Base-by-base conservation (phyloP, 1,140 invertebrate genomes). In the Stegodyphus dumicola region DNA sequence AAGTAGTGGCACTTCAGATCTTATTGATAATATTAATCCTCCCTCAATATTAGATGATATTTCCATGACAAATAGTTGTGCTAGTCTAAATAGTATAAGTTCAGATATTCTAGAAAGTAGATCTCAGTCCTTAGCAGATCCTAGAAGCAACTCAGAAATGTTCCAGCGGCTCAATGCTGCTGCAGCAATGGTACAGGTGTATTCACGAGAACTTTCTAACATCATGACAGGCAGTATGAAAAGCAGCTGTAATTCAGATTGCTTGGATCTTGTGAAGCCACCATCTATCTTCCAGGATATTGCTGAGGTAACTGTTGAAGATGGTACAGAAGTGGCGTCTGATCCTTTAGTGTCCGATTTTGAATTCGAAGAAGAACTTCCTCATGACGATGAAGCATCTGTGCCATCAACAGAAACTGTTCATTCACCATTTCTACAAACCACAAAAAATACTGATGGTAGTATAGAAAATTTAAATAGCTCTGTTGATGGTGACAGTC, bases 71-170 rank as follows among this genome's bases (percentile, higher is more conserved):
- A 90, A 88, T 88, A 91, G 76, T 87, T 88, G 52, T 89, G 81
- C 95, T 9, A 96, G 95, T 79, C 94, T 96, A 1, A 94, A 94
- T 0, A 96, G 95, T 88, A 95, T 96, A 54, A 94, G 87, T 53
- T 89, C 88, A 48, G 88, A 91, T 66, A 88, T 88, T 70, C 94
- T 93, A 0, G 95, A 95, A 86, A 85, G 80, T 66, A 71, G 77
- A 81, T 87, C 87, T 33, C 83, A 85, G 17, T 87, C 87, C 15
- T 18, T 81, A 54, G 77, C 73, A 74, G 87, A 87, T 81, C 64
- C 75, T 74, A 87, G 87, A 66, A 85, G 87, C n/a, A 87, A 86
- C 66, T 88, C 88, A n/a, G 88, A 89, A 67, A 87, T 89, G 84
- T 88, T 88, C 71, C 84, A 87, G 66, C 78, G 88, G 67, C 81